Conservation (phyloP, 2,797 vertebrate species). For the Yasuhikotakia modesta region DNA sequence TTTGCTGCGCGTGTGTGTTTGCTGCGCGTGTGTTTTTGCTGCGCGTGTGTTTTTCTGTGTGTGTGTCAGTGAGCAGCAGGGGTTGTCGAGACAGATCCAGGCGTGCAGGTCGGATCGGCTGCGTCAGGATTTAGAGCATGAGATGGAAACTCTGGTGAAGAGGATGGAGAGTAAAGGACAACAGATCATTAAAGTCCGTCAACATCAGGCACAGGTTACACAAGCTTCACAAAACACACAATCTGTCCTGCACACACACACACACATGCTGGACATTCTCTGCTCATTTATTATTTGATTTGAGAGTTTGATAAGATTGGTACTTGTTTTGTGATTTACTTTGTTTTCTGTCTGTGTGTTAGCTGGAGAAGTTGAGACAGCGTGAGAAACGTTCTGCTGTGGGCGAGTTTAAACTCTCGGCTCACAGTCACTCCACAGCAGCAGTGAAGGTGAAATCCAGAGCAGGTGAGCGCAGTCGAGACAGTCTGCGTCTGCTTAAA, state of each 20-base stretch:
- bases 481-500: constrained; percentile 85
- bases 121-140: constrained; percentile 81
- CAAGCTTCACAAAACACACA: neutral
- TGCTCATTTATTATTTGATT: too few relatives aligned
- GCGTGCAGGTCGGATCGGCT: constrained; percentile 74
- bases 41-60: constrained; percentile 35
- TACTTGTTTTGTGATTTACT: too few relatives aligned
- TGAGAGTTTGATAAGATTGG: too few relatives aligned
- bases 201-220: constrained; percentile 83
- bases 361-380: constrained; percentile 85
- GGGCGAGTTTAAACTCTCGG: constrained; percentile 67
- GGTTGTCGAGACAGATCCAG: constrained; percentile 82
- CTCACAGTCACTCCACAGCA: constrained; percentile 71
- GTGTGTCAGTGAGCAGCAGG: constrained; percentile 84
- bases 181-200: constrained; percentile 90
- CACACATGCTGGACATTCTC: too few relatives aligned
- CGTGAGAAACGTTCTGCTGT: constrained; percentile 52
- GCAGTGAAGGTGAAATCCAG: constrained; percentile 68
- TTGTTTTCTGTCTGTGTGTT: neutral
- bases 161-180: constrained; percentile 95
- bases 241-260: neutral
- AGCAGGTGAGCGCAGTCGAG: constrained; percentile 84
- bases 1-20: too few relatives aligned
- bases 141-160: constrained; percentile 83
- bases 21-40: too few relatives aligned